Conservation (phyloP, 92 coral and sea anemone species). For the Ricordea florida region DNA sequence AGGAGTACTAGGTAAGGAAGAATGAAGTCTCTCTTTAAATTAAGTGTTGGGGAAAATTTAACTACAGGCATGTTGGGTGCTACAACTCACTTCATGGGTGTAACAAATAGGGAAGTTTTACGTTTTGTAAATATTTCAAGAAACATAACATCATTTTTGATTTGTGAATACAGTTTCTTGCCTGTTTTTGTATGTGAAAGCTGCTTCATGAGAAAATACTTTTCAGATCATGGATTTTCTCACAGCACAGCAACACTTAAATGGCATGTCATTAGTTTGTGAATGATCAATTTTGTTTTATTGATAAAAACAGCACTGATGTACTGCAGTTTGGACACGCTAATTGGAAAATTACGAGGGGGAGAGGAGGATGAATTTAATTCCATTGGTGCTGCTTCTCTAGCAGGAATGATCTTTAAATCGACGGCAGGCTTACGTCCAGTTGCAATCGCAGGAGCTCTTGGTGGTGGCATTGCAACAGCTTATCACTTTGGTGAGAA, state of each 20-base stretch:
- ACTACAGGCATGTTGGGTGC: too few species aligned
- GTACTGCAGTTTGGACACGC: constrained; percentile 76
- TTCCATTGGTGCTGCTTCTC: constrained; percentile 71
- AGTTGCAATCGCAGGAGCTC: constrained; percentile 92
- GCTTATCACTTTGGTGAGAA: constrained; percentile 94
- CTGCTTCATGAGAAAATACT: too few species aligned
- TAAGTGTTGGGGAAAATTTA: too few species aligned
- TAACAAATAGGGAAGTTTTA: too few species aligned
- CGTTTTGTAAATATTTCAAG: too few species aligned
- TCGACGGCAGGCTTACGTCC: constrained; percentile 94
- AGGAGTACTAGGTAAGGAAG: constrained; percentile 78
- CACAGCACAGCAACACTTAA: too few species aligned
- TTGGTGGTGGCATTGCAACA: constrained; percentile 87
- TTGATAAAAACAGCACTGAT: constrained; percentile 70
- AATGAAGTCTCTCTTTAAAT: too few species aligned
- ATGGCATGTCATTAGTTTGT: constrained; percentile 65
- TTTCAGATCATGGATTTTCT: too few species aligned
- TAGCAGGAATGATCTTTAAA: constrained; percentile 76
- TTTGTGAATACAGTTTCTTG: background rate
- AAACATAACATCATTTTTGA: too few species aligned
- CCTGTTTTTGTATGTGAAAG: too few species aligned
- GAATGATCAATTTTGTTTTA: constrained; percentile 50
- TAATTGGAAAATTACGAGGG: constrained; percentile 72
- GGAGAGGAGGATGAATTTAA: constrained; percentile 75
- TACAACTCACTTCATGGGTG: too few species aligned